Evolutionary conservation across 1,140 invertebrate genomes (phyloP).

Genomic region (Tetraneura akinire): DNA sequence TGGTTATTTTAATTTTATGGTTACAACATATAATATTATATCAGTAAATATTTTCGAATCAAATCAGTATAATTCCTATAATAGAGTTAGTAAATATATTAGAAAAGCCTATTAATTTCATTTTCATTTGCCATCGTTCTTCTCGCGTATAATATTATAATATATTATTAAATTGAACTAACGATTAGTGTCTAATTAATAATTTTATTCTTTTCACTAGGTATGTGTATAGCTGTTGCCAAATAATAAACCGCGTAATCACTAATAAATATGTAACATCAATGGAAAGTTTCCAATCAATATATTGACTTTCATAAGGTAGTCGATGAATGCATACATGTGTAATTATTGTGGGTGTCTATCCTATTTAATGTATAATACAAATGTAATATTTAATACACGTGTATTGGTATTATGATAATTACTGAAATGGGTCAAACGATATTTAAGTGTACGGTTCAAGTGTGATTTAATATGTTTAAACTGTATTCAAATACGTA

Average conservation of each 20-base stretch:
- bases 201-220: constrained; percentile 4
- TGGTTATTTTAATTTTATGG: too few relatives aligned
- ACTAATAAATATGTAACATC: constrained; percentile 33
- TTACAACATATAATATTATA: too few relatives aligned
- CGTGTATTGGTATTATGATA: neutral
- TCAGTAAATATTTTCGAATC: too few relatives aligned
- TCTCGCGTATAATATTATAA: neutral
- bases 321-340: neutral
- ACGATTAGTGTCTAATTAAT: constrained; percentile 18
- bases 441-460: neutral
- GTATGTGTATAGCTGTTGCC: neutral
- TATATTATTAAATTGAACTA: too few relatives aligned
- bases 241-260: constrained; percentile 12
- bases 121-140: neutral
- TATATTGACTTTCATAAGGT: constrained; percentile 27
- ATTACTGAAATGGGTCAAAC: neutral
- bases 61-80: too few relatives aligned
- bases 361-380: neutral
- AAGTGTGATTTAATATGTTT: neutral
- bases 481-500: neutral
- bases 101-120: neutral
- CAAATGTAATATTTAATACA: neutral
- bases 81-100: neutral
- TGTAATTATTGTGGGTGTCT: constrained; percentile 22
- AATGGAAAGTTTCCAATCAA: constrained; percentile 9